Evolutionary conservation across 2,797 vertebrate species (phyloP), one percentile per base, ranked within the genome.

Genomic region (Dryobates pubescens): DNA sequence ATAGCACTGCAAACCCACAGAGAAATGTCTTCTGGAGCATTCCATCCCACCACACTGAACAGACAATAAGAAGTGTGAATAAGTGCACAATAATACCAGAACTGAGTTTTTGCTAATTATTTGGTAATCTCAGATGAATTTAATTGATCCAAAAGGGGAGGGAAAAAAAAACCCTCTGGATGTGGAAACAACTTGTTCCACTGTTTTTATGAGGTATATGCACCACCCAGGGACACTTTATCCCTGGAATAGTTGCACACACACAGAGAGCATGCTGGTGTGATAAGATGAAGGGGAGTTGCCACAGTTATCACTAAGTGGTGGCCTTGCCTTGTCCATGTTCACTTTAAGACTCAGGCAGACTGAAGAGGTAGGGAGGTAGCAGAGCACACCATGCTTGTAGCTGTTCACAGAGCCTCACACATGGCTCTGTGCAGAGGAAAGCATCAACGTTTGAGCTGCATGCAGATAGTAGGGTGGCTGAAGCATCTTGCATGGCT

Each of bases 21-120:
- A 90, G 90, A 75, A 93, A 88, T 76, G 34, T 17, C 13, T 93
- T 95, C 95, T 51, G 34, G 89, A 94, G 19, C 19, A 49, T 95
- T 92, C 96, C 41, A 74, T 61, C 34, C 59, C 58, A 3, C 38
- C 58, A 81, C 13, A 13, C 17, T 9, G 14, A 82, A 32, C 69
- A 75, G 69, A 13, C 20, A 26, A 43, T 43, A 43, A 43, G 41
- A 43, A 3, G 7, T 13, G 27, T 34, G 74, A 59, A 10, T 36
- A 29, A 38, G 3, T 75, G 51, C 27, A 36, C 54, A 56, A 13
- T 18, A 8, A 13, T 17, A 8, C 20, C 78, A 62, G 41, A 80
- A 6, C 10, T 64, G 81, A 57, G 4, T 5, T 22, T 89, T 51
- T 71, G 30, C 14, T 88, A 51, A 64, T 81, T 1, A 3, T 65